Percentiles rank a stretch among this genome's conserved stretches.
phyloP scores from a whole-genome alignment of 2,797 vertebrate species.

The Pipistrellus pipistrellus region DNA sequence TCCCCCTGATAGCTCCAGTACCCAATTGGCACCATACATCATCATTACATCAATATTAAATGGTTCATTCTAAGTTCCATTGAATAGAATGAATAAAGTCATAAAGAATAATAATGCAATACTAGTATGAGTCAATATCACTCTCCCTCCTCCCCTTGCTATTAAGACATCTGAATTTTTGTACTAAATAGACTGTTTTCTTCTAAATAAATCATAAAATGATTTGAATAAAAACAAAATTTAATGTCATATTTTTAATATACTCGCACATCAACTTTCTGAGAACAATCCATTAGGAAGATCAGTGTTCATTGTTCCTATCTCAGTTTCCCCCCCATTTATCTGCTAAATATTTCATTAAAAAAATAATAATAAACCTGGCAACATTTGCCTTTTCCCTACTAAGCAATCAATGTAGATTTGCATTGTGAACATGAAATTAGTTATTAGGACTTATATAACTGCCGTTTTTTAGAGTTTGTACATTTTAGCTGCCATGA shows the following conservation, averaged over 20 bases:
- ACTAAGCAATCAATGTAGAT: background rate
- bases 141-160: background rate
- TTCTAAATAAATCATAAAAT: conserved; percentile 42
- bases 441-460: background rate
- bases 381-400: background rate
- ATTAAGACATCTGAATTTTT: conserved; percentile 24
- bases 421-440: conserved; percentile 13
- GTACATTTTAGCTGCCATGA: background rate
- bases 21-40: background rate
- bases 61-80: conserved; percentile 24
- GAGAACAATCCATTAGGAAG: conserved; percentile 38
- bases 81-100: background rate
- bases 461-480: background rate
- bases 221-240: background rate
- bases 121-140: background rate
- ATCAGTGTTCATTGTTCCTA: background rate
- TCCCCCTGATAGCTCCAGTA: background rate
- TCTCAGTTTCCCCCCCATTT: background rate
- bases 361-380: background rate
- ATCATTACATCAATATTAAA: background rate
- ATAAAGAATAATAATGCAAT: background rate
- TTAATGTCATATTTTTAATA: conserved; percentile 4
- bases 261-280: background rate
- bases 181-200: background rate
- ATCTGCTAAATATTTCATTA: background rate